Conservation (phyloP, 2,113 vertebrate species). For the Sitta europaea region DNA sequence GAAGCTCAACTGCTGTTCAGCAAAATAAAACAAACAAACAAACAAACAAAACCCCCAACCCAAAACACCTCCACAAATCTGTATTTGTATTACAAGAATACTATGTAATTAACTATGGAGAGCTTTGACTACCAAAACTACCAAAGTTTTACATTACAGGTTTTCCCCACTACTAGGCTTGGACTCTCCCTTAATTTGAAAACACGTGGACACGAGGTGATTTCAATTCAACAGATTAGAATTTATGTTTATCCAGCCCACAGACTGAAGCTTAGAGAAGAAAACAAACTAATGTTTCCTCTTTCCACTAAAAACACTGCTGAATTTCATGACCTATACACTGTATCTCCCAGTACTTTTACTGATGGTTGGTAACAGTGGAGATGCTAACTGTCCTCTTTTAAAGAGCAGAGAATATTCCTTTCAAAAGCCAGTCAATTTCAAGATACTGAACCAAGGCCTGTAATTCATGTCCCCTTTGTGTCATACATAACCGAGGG, state of each 20-base stretch:
- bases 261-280: not conserved
- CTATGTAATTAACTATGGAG: not conserved
- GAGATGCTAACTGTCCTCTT: not conserved
- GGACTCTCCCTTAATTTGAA: not conserved
- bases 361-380: not conserved
- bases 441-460: not conserved
- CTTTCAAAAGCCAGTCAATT: not conserved
- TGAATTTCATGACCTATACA: not conserved
- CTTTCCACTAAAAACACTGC: not conserved
- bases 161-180: not conserved
- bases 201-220: not conserved
- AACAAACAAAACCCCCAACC: not conserved
- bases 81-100: not conserved
- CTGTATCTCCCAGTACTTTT: not conserved
- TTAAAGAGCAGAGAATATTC: not conserved
- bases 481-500: not conserved
- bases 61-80: not conserved
- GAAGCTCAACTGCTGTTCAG: not conserved
- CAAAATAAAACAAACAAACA: not conserved
- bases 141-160: rapidly evolving
- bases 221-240: not conserved
- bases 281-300: not conserved
- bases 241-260: not conserved
- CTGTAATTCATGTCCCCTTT: not conserved
- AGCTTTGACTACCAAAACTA: not conserved